phyloP scores from a whole-genome alignment of 2,888 invertebrate genomes.

The Pachliopta kotzebuea region DNA sequence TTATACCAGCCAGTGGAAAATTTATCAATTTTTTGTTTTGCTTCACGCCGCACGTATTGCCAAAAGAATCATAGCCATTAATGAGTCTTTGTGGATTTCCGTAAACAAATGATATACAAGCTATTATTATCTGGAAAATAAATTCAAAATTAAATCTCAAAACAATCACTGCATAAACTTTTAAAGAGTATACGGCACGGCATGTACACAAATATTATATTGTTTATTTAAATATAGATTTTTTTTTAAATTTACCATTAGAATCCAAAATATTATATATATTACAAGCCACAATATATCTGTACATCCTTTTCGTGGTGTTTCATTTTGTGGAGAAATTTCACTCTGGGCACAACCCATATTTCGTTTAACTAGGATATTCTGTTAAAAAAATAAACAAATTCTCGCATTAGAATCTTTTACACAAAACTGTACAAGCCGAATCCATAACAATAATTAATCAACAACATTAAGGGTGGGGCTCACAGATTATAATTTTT shows the following conservation, averaged over 20 bases:
- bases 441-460: neutral
- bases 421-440: neutral
- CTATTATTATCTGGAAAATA: slow-evolving; percentile 85
- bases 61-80: slow-evolving; percentile 96
- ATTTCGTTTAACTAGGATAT: slow-evolving; percentile 18
- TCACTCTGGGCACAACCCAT: slow-evolving; percentile 87
- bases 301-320: slow-evolving; percentile 86
- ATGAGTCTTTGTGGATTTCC: slow-evolving; percentile 92
- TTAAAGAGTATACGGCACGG: too few species aligned
- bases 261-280: slow-evolving; percentile 89
- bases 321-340: slow-evolving; percentile 82
- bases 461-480: neutral
- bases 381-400: neutral
- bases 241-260: slow-evolving; percentile 83
- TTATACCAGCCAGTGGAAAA: slow-evolving; percentile 88
- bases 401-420: neutral
- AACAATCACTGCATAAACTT: neutral
- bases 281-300: slow-evolving; percentile 90
- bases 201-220: too few species aligned
- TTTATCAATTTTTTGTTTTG: slow-evolving; percentile 87
- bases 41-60: slow-evolving; percentile 94
- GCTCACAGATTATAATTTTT: neutral
- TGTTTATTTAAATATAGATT: slow-evolving; percentile 31
- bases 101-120: slow-evolving; percentile 92
- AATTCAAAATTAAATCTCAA: neutral